phyloP scores from a whole-genome alignment of 2,797 vertebrate genomes.

The Threskiornis aethiopicus region DNA sequence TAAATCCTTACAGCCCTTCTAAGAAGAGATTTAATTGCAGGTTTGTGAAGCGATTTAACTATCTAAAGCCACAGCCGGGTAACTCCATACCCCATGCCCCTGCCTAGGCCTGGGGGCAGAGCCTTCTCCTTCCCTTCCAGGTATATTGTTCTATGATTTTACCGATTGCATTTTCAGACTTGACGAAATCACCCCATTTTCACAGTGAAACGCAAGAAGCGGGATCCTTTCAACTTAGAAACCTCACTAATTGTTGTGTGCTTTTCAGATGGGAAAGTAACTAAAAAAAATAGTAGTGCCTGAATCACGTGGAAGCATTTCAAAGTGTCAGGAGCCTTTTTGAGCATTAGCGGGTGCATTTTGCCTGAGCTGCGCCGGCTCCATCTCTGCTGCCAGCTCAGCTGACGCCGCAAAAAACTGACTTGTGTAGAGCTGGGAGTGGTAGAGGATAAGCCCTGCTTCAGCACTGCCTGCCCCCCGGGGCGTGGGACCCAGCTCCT shows the following conservation, averaged over 20 bases:
- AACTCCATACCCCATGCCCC: accelerated
- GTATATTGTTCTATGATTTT: not conserved
- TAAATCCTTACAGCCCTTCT: not conserved
- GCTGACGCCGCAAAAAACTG: not conserved
- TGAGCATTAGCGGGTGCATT: not conserved
- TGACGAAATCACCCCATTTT: not conserved
- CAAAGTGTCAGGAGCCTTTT: not conserved
- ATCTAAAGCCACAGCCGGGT: not conserved
- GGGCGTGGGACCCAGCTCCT: not conserved
- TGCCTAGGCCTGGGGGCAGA: not conserved
- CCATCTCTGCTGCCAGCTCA: not conserved
- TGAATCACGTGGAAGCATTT: accelerated
- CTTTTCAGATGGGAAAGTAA: not conserved
- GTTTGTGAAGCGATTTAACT: not conserved
- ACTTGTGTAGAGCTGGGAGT: not conserved
- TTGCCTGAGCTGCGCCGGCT: not conserved
- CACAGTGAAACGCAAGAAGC: not conserved
- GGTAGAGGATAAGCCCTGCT: not conserved
- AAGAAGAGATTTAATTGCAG: not conserved
- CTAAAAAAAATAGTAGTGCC: not conserved
- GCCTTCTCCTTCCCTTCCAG: not conserved
- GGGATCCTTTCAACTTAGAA: not conserved
- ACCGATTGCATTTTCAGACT: not conserved
- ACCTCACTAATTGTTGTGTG: not conserved
- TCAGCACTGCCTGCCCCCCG: not conserved